Base-by-base conservation (phyloP, 2,797 vertebrate species). In the Coracias cyanogaster region DNA sequence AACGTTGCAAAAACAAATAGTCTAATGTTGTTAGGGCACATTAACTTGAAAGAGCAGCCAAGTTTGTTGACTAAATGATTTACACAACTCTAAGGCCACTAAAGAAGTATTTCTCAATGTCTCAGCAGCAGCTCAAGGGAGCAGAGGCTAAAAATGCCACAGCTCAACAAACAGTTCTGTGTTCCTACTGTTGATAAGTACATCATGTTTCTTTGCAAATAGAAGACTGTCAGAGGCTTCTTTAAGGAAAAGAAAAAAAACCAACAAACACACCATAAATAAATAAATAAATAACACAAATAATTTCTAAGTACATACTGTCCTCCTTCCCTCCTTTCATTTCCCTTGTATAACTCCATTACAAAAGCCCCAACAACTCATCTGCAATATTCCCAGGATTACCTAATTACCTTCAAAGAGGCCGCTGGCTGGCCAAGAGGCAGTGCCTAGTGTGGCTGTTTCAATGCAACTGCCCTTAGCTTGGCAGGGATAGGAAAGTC, bases 101-200 rank as follows among this genome's bases (percentile, higher is more conserved):
- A 79, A 92, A 65, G 70, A 93, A 93, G 90, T 85, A 91, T 97
- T 97, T 96, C 95, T 95, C 90, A 96, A 93, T 83, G 46, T 86
- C 89, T 95, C 79, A 95, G 1, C 65, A 92, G 84, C 86, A 88
- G 89, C 89, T 94, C 84, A 61, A 57, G 92, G 89, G 90, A 97
- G 65, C 31, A 96, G 86, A 83, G 90, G 82, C 89, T 97, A 95
- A 95, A 97, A 94, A 92, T 83, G 76, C 73, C 81, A 81, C 79
- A 79, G 84, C 73, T 95, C 91, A 93, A 91, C 87, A 94, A 96
- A 93, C 69, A 90, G 77, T 71, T 89, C 61, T 86, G 33, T 94
- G 71, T 82, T 86, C 79, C 61, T 67, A 24, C 82, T 74, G 39
- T 64, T 71, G 74, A 49, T 92, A 94, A 94, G 93, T 64, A 94